phyloP scores from a whole-genome alignment of 1,140 invertebrate species.

The Tetragnatha versicolor region DNA sequence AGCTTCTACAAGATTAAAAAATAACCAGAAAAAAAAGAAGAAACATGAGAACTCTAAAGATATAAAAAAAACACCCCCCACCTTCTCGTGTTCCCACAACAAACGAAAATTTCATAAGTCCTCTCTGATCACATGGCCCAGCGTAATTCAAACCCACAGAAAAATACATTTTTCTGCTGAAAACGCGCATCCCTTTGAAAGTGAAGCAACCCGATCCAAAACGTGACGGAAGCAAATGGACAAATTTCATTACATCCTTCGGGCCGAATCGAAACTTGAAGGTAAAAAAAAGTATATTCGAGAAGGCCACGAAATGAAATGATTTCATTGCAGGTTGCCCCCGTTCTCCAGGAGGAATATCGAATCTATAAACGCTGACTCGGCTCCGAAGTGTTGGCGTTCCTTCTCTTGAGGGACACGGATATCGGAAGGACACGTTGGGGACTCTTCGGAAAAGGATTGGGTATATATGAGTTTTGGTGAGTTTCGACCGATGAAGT shows the following conservation, averaged over 20 bases:
- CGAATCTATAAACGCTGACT: constrained; percentile 36
- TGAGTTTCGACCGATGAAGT: no score
- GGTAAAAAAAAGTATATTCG: constrained; percentile 5
- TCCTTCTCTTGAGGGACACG: no score
- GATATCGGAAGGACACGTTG: no score
- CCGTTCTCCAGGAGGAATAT: not conserved
- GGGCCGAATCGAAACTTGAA: not conserved
- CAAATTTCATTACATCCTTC: constrained; percentile 36
- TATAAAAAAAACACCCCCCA: no score
- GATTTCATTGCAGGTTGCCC: constrained; percentile 35
- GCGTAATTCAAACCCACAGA: not conserved
- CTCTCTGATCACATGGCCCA: not conserved
- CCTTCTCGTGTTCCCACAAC: no score
- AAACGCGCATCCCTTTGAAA: not conserved
- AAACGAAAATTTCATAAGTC: not conserved
- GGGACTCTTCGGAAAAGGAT: no score
- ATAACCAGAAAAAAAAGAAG: no score
- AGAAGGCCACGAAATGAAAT: constrained; percentile 10
- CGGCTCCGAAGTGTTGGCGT: no score
- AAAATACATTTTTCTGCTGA: constrained; percentile 23
- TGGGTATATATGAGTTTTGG: no score
- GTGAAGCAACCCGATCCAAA: constrained; percentile 9
- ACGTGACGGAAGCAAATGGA: constrained; percentile 21
- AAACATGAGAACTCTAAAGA: no score
- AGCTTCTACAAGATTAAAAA: no score